Evolutionary conservation across 2,888 invertebrate species (phyloP), one percentile per base, ranked within the genome.

Genomic region (Oscheius myriophilus): DNA sequence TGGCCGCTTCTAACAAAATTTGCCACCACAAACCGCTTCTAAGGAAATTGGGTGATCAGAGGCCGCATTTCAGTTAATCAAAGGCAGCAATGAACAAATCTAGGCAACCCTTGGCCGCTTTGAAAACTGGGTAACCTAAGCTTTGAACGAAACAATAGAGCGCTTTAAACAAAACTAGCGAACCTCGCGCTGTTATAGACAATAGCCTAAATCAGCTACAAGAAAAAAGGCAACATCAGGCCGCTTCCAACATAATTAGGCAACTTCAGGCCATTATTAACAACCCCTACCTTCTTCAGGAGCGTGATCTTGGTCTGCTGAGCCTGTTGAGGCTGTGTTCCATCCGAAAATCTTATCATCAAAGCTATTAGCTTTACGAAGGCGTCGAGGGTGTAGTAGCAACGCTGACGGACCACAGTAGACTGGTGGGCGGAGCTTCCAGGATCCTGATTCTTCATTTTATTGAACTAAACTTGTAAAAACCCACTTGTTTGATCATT

Each of bases 261-360:
- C 4, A 49, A 7, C 49, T 7, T 18, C 43, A 42, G 14, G 14
- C 42, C 14, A 14, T 11, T 42, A 11, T 11, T 42, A 42, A 11
- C 11, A 57, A 63, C 21, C 18, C n/a, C 51, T 87, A 91, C 93
- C 90, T 98, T 98, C 87, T 96, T 97, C 65, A 98, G 89, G 49
- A 98, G 90, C 89, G 96, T 97, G 62, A 98, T 92, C 89, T 98
- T 98, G 0, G 96, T 95, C n/a, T 92, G 92, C 0, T 94, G 93
- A 3, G 33, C 33, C 33, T 33, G 33, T 9, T 33, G 33, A 9
- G 33, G 33, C 87, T 96, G 95, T 67, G 91, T 92, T 0, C 92
- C 91, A 82, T 95, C 95, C 21, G 95, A 94, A 0, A 94, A 93
- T 49, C 81, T 75, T 51, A 87, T 82, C 83, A 98, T 90, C 59